A percentile compares a stretch with the other conserved stretches of the same genome.
Conservation (phyloP, 92 coral and sea anemone species). For the Parazoanthus atlanticus region DNA sequence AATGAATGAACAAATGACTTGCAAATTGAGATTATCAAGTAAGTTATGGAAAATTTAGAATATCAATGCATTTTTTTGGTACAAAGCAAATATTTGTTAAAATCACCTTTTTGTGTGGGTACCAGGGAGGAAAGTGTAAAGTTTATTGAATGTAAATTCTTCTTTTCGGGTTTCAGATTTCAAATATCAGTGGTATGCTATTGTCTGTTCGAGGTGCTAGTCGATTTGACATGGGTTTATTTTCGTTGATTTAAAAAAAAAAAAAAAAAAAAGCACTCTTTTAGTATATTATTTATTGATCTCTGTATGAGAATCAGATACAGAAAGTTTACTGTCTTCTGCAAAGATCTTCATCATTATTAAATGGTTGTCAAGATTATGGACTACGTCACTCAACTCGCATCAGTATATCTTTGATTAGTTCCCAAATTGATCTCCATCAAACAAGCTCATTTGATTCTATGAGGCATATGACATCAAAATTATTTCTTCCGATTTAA, state of each 20-base stretch:
- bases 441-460: neutral
- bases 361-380: neutral
- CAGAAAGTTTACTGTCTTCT: neutral
- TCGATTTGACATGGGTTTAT: neutral
- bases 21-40: constrained; percentile 25
- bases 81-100: neutral
- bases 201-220: neutral
- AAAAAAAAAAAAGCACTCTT: neutral
- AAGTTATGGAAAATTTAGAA: constrained; percentile 13
- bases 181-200: neutral
- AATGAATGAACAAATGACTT: neutral
- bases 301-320: neutral
- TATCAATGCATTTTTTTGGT: neutral
- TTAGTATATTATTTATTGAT: neutral
- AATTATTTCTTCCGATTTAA: neutral
- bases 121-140: neutral
- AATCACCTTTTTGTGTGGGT: neutral
- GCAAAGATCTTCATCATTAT: neutral
- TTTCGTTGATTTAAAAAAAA: neutral
- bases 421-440: neutral
- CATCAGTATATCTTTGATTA: neutral
- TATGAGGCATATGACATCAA: neutral
- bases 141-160: neutral
- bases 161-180: neutral
- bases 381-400: constrained; percentile 16